Evolutionary conservation across 2,113 vertebrate genomes (phyloP).

Genomic region (Mastomys natalensis): DNA sequence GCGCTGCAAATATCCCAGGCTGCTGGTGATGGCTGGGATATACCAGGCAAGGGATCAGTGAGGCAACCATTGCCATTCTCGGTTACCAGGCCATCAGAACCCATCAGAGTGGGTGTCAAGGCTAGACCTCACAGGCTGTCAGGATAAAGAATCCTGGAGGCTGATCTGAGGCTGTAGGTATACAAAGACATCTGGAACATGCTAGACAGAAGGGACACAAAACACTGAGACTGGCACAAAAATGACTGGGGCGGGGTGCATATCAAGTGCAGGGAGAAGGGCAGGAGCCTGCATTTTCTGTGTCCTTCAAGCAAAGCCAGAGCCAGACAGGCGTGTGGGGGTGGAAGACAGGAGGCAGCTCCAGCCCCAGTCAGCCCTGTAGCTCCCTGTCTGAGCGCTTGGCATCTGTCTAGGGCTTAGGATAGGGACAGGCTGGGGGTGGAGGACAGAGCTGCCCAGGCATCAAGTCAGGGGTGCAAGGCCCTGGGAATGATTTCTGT

Average conservation of each 20-base stretch:
- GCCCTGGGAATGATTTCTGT: conserved; percentile 51
- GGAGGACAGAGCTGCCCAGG: background rate
- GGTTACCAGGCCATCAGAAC: background rate
- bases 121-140: background rate
- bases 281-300: background rate
- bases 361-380: background rate
- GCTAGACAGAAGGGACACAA: background rate
- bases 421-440: background rate
- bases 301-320: background rate
- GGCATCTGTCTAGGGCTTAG: background rate
- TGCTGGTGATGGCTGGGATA: background rate
- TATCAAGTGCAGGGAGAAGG: background rate
- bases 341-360: background rate
- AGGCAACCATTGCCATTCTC: background rate
- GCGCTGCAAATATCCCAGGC: background rate
- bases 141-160: background rate
- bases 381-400: background rate
- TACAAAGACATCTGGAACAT: background rate
- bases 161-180: background rate
- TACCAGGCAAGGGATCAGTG: background rate
- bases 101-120: background rate
- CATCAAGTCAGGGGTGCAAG: background rate
- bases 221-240: background rate
- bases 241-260: background rate
- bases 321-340: background rate